A percentile compares a stretch with the other conserved stretches of the same genome.
Evolutionary conservation across 2,113 vertebrate genomes (phyloP).

Genomic region (Okapia johnstoni): DNA sequence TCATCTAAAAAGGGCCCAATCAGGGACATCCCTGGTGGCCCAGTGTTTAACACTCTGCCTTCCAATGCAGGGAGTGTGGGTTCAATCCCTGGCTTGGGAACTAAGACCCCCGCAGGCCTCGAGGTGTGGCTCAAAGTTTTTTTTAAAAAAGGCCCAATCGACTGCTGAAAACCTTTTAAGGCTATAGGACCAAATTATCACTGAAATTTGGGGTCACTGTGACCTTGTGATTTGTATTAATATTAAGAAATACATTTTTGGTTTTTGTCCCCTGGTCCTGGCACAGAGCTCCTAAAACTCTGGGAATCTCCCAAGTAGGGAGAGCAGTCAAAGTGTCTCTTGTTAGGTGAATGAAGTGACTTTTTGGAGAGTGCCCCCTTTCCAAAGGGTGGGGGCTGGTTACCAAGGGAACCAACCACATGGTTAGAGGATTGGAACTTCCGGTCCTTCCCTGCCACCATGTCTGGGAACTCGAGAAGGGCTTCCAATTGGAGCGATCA

Average conservation of each 20-base stretch:
- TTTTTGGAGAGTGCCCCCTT: neutral
- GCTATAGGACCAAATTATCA: neutral
- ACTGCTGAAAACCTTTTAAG: neutral
- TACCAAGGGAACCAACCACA: neutral
- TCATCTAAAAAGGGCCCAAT: neutral
- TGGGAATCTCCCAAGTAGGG: neutral
- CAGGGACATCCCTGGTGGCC: neutral
- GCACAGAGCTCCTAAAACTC: neutral
- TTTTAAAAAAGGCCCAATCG: too few species aligned
- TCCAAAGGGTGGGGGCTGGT: neutral
- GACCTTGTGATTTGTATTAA: neutral
- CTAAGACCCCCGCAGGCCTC: rapidly evolving
- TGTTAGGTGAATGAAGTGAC: neutral
- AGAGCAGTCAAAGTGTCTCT: neutral
- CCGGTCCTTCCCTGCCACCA: rapidly evolving
- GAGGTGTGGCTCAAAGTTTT: neutral
- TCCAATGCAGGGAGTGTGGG: neutral
- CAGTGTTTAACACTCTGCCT: neutral
- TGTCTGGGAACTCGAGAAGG: neutral
- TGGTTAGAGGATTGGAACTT: neutral
- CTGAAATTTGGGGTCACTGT: neutral
- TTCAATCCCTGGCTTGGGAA: neutral
- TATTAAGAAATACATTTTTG: neutral
- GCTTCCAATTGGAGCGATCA: neutral
- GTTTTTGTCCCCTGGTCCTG: neutral